Percentiles rank a stretch among this genome's conserved stretches.
These are phyloP conservation scores for Wiebesia pumilae DNA, from an alignment of 1,140 invertebrate species.

Conservation along the genomic window DNA sequence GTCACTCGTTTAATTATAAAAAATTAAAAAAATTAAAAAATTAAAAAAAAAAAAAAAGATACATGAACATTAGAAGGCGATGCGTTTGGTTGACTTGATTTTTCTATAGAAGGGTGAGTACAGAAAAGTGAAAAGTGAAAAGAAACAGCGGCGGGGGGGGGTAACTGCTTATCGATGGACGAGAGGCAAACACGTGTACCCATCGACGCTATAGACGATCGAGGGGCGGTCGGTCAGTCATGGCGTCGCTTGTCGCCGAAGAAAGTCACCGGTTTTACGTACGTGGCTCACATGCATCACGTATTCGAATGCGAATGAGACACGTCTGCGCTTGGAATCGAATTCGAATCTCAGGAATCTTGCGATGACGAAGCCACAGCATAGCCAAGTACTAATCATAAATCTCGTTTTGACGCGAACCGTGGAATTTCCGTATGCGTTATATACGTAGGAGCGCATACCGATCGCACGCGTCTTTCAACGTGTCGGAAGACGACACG, in stretches of 20 bases:
- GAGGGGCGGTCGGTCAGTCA: neutral
- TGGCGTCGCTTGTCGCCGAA: neutral
- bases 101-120: neutral
- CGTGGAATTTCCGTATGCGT: neutral
- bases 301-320: slow-evolving; percentile 48
- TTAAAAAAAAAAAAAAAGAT: neutral
- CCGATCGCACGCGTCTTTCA: neutral
- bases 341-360: slow-evolving; percentile 42
- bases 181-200: slow-evolving; percentile 52
- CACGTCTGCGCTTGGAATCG: slow-evolving; percentile 46
- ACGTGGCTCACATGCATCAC: slow-evolving; percentile 49
- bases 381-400: slow-evolving; percentile 11
- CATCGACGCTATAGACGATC: slow-evolving; percentile 30
- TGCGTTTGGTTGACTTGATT: slow-evolving; percentile 35
- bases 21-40: too few species aligned
- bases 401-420: slow-evolving; percentile 30
- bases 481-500: neutral
- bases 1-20: neutral
- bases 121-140: neutral
- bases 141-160: slow-evolving; percentile 17
- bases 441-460: neutral
- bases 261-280: slow-evolving; percentile 41
- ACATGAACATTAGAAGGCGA: neutral
- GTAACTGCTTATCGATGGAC: slow-evolving; percentile 42
- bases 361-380: neutral